phyloP scores from a whole-genome alignment of 1,140 invertebrate genomes.

The Sinonovacula constricta region DNA sequence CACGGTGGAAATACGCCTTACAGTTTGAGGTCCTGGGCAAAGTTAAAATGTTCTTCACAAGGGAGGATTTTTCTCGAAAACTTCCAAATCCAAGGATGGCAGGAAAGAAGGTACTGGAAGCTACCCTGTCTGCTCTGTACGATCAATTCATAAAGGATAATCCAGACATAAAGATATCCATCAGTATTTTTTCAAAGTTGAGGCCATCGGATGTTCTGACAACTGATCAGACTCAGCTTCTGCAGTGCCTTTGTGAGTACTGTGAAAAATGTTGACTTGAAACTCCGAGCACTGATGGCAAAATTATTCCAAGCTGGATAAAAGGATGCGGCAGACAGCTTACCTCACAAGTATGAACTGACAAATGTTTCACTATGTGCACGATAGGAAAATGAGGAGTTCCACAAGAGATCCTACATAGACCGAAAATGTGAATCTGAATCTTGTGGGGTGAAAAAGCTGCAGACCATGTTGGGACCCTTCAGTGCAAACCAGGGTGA shows the following conservation, averaged over 20 bases:
- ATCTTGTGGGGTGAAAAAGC: constrained; percentile 5
- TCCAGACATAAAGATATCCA: neutral
- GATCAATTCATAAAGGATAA: constrained; percentile 13
- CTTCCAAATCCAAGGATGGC: too few species aligned
- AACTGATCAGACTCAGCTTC: neutral
- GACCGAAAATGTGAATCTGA: neutral
- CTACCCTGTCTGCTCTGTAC: neutral
- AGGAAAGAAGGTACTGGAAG: neutral
- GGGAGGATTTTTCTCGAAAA: too few species aligned
- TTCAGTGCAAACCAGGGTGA: neutral
- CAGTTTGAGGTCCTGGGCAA: too few species aligned
- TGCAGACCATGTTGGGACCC: too few species aligned
- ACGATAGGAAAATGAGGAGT: neutral
- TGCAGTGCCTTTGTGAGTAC: constrained; percentile 13
- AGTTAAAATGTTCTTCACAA: too few species aligned
- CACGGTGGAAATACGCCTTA: too few species aligned
- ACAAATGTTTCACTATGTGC: neutral
- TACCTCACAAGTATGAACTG: neutral
- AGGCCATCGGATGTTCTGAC: constrained; percentile 2
- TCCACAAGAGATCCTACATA: neutral
- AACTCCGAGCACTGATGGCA: too few species aligned
- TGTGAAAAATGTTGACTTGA: neutral
- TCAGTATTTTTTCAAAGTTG: constrained; percentile 8
- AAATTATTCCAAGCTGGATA: neutral
- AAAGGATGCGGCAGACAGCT: neutral